Conservation (phyloP, 2,888 invertebrate species). For the Lasioglossum oenotherae region DNA sequence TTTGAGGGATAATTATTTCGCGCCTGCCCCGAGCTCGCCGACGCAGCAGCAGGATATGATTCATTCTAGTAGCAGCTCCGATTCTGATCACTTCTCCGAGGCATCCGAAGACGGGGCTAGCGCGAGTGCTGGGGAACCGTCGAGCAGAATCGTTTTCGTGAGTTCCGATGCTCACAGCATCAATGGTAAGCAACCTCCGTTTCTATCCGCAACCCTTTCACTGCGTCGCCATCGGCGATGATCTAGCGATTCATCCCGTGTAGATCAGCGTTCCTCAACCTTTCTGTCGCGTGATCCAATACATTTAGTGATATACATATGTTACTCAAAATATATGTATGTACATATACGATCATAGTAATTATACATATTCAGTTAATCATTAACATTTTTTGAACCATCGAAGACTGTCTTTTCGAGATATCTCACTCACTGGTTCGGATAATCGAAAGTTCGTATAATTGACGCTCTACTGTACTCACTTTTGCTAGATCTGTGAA, state of each 20-base stretch:
- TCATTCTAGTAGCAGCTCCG: slow-evolving; percentile 72
- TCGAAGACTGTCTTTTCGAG: no score
- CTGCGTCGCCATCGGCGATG: neutral
- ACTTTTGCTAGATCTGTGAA: slow-evolving; percentile 1
- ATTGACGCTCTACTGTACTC: neutral
- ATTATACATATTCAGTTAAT: no score
- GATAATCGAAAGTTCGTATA: no score
- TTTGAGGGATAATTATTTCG: slow-evolving; percentile 87
- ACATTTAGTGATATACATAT: neutral
- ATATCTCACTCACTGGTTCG: no score
- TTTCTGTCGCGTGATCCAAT: neutral
- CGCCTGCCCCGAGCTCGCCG: slow-evolving; percentile 69
- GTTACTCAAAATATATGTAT: no score
- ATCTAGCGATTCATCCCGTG: neutral
- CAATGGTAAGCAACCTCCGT: slow-evolving; percentile 74
- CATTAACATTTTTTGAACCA: no score
- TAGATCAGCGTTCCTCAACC: neutral
- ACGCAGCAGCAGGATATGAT: slow-evolving; percentile 59
- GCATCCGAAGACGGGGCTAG: slow-evolving; percentile 66
- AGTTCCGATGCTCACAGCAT: slow-evolving; percentile 81
- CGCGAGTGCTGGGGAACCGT: slow-evolving; percentile 69
- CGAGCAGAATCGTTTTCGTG: slow-evolving; percentile 73
- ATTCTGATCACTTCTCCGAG: slow-evolving; percentile 59
- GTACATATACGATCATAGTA: no score
- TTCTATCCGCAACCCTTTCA: slow-evolving; percentile 16